A percentile compares a stretch with the other conserved stretches of the same genome.
Conservation (phyloP, 1,140 invertebrate species). For the Pachyrhynchus sulphureomaculatus region DNA sequence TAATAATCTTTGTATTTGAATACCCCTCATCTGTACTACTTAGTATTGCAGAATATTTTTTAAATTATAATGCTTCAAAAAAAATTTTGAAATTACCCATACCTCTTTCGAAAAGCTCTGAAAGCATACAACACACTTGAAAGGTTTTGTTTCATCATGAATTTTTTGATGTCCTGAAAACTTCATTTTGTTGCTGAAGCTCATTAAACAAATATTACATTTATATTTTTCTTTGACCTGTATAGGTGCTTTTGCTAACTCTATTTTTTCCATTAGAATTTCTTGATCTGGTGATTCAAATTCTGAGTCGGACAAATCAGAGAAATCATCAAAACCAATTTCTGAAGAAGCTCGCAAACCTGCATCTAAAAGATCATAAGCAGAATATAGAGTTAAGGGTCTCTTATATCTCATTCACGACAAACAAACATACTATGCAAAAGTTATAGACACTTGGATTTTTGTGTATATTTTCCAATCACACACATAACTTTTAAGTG, state of each 20-base stretch:
- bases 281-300: background rate
- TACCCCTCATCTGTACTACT: too few relatives aligned
- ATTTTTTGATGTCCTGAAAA: slow-evolving; percentile 31
- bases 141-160: slow-evolving; percentile 33
- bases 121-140: slow-evolving; percentile 32
- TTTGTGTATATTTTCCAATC: too few relatives aligned
- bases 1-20: too few relatives aligned
- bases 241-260: background rate
- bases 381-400: too few relatives aligned
- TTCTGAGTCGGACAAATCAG: background rate
- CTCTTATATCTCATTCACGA: too few relatives aligned
- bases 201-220: slow-evolving; percentile 31
- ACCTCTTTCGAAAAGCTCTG: slow-evolving; percentile 34
- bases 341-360: too few relatives aligned
- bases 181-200: slow-evolving; percentile 34
- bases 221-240: slow-evolving; percentile 15
- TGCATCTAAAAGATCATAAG: too few relatives aligned
- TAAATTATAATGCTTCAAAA: too few relatives aligned
- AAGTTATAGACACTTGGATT: too few relatives aligned
- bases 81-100: background rate
- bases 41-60: too few relatives aligned
- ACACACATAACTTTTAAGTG: too few relatives aligned
- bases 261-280: background rate
- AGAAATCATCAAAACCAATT: background rate
- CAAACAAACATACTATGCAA: too few relatives aligned